Base-by-base conservation (phyloP, 2,888 invertebrate genomes). In the Leucoma salicis region DNA sequence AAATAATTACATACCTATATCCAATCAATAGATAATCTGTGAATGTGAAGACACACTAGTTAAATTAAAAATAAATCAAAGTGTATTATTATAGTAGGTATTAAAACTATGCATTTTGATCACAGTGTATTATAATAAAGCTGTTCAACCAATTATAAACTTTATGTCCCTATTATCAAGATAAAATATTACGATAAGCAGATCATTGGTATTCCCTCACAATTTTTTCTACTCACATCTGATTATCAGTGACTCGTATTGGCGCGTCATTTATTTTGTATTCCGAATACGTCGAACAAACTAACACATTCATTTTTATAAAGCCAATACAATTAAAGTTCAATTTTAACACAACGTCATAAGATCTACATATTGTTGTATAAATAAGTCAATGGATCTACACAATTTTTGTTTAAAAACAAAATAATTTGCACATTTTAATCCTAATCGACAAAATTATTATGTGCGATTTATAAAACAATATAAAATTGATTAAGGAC, bases 211-310 rank as follows among this genome's bases (percentile, higher is more conserved):
- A 75, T 77, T 77, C 76, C 53, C 63, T 62, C 66, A 63, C 57
- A 63, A 71, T 70, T 69, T 52, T 29, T 75, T 74, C 71, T 64
- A 57, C 70, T 63, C 73, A 72, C 71, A 70, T 57, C 64, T 64
- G 67, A 67, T 59, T 55, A 45, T n/a, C 45, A 53, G 39, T 47
- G 38, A 40, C 42, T 58, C 31, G 33, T 31, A 46, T 39, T 58
- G 47, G 46, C 49, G 46, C 49, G 51, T 58, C 50, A 61, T 63
- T 68, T 66, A 70, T 70, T 64, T 65, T 61, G 57, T 69, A 74
- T 67, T 76, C 68, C 64, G 63, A 57, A 74, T 67, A 66, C 77
- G 64, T 57, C 57, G 64, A 75, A 72, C 71, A 70, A 66, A 61
- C 56, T 40, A 39, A 52, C 46, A 32, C 15, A 46, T 58, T 54